phyloP scores from a whole-genome alignment of 2,113 vertebrate genomes.

The Atractosteus spatula region DNA sequence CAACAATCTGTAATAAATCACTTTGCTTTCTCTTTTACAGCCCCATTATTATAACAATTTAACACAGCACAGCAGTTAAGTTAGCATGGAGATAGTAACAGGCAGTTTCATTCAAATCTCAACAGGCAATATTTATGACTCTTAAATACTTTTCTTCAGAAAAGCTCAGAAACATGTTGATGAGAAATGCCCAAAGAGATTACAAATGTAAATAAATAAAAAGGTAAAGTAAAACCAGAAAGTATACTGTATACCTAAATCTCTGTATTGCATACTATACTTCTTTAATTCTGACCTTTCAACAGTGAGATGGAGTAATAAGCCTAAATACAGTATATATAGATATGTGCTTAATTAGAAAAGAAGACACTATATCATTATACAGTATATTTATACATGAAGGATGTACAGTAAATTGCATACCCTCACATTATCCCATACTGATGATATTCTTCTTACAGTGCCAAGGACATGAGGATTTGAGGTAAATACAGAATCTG shows the following conservation, averaged over 20 bases:
- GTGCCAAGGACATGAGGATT: not conserved
- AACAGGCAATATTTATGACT: conserved; percentile 13
- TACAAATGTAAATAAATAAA: too few relatives aligned
- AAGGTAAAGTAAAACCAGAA: too few relatives aligned
- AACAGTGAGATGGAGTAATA: too few relatives aligned
- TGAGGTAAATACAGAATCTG: not conserved
- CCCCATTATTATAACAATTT: conserved; percentile 14
- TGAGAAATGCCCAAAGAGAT: not conserved
- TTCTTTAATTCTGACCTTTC: too few relatives aligned
- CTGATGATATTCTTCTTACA: not conserved
- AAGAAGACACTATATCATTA: conserved; percentile 2
- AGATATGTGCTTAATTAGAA: conserved; percentile 9
- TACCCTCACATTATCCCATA: too few relatives aligned
- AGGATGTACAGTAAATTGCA: too few relatives aligned
- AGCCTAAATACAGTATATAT: too few relatives aligned
- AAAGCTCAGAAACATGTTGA: conserved; percentile 5
- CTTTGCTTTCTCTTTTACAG: conserved; percentile 3
- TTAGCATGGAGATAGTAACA: not conserved
- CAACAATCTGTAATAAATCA: conserved; percentile 11
- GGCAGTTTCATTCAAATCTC: conserved; percentile 1
- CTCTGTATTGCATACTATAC: too few relatives aligned
- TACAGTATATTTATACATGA: not conserved
- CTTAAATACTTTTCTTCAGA: conserved; percentile 6
- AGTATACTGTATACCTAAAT: too few relatives aligned
- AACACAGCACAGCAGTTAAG: conserved; percentile 12